Base-by-base conservation (phyloP, 1,140 invertebrate genomes). In the Drosophila tristis region DNA sequence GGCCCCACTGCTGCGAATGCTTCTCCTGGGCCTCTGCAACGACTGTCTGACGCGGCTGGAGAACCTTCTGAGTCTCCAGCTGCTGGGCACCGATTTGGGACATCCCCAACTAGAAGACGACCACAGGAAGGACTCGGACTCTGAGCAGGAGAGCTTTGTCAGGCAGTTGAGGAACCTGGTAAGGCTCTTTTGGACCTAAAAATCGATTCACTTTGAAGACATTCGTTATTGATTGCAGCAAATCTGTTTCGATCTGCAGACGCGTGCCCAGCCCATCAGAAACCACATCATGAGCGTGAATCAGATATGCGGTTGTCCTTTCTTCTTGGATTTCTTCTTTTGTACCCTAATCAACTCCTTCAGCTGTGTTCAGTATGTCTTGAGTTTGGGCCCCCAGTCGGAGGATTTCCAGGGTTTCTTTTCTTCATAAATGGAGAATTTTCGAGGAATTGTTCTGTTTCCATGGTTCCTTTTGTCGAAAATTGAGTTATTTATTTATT, bases 241-340 rank as follows among this genome's bases (percentile, higher is more conserved):
- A 25, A 25, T 8, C 1, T 49, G 45, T 6, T 68, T 42, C 39
- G 23, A 68, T 13, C 15, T 58, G 2, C 63, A 68, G 13, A 25
- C 45, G 8, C 47, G 45, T 0, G 48, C 47, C 7, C 44, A 71
- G 9, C 64, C 47, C 0, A 67, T 71, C 0, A 50, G 50, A 5
- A 71, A 58, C 39, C 39, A 67, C 6, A 67, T 71, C 35, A 50
- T 68, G 5, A 64, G 35, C 20, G 9, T 49, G 11, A 4, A 68
- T 31, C 35, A 71, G 8, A 47, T 67, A 13, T 71, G 67, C 13
- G n/a, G 47, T 4, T 20, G 67, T 5, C 11, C 39, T n/a, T 67
- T 67, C 15, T 39, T 67, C 2, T 5, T 71, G 51, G 25, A 58
- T 11, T 71, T 58, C 20, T 35, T 58, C n/a, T 67, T 56, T 6